Evolutionary conservation across 2,797 vertebrate genomes (phyloP).

Genomic region (Oreochromis grahami): DNA sequence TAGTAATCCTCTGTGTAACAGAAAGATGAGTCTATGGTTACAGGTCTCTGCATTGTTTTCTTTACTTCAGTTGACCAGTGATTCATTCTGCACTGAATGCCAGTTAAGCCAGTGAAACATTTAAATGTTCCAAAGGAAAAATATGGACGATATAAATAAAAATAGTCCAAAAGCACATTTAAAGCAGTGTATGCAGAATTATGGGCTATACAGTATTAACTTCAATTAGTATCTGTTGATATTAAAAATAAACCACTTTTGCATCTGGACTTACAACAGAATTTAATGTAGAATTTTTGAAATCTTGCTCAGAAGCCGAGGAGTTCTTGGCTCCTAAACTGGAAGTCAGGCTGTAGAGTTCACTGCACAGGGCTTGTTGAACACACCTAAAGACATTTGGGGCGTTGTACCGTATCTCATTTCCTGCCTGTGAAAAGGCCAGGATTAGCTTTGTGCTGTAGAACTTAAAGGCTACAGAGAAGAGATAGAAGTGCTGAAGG

Average conservation of each 20-base stretch:
- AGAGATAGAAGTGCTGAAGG: slow-evolving; percentile 3
- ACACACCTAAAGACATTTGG: slow-evolving; percentile 24
- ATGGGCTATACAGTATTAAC: background rate
- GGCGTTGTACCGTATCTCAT: slow-evolving; percentile 16
- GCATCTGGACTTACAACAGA: background rate
- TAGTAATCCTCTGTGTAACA: background rate
- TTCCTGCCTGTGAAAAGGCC: slow-evolving; percentile 22
- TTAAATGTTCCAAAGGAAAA: background rate
- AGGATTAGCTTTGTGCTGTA: slow-evolving; percentile 46
- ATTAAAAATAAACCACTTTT: background rate
- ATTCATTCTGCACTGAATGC: background rate
- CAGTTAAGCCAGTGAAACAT: background rate
- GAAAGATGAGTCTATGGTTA: background rate
- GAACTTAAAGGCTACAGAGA: slow-evolving; percentile 22
- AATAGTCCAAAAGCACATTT: background rate
- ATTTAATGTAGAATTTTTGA: background rate
- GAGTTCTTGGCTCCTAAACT: background rate
- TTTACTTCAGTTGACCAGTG: background rate
- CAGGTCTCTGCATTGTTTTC: background rate
- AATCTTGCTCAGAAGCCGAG: background rate
- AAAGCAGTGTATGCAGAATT: background rate
- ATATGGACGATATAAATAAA: background rate
- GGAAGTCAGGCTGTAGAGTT: slow-evolving; percentile 1
- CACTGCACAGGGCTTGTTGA: background rate
- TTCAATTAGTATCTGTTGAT: background rate